Evolutionary conservation across 1,140 invertebrate genomes (phyloP).

Genomic region (Drosophila rhopaloa): DNA sequence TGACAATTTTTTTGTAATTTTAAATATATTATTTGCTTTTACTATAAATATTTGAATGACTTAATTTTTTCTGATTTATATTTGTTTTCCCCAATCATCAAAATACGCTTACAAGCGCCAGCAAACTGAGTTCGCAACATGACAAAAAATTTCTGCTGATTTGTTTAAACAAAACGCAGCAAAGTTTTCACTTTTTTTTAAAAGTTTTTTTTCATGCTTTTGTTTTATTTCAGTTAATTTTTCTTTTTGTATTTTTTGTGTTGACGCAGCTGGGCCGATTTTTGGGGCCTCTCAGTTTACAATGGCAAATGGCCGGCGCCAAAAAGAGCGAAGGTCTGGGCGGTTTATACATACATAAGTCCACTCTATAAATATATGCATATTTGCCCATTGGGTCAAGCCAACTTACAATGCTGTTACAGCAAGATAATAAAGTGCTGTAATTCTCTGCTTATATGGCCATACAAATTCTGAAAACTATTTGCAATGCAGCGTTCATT

Average conservation of each 20-base stretch:
- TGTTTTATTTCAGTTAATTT: slow-evolving; percentile 13
- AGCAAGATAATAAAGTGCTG: slow-evolving; percentile 38
- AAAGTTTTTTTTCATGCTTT: not conserved
- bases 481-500: not conserved
- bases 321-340: slow-evolving; percentile 49
- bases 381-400: slow-evolving; percentile 17
- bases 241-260: slow-evolving; percentile 37
- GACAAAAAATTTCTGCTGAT: slow-evolving; percentile 67
- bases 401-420: slow-evolving; percentile 38
- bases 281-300: slow-evolving; percentile 60
- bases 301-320: slow-evolving; percentile 58
- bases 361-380: slow-evolving; percentile 6
- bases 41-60: slow-evolving; percentile 44
- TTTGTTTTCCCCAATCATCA: slow-evolving; percentile 25
- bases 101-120: slow-evolving; percentile 72
- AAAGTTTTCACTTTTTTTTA: slow-evolving; percentile 17
- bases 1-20: not conserved
- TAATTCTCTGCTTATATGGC: slow-evolving; percentile 28
- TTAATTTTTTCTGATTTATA: slow-evolving; percentile 19
- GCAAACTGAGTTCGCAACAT: slow-evolving; percentile 60
- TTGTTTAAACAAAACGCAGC: slow-evolving; percentile 61
- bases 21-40: slow-evolving; percentile 15
- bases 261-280: slow-evolving; percentile 66
- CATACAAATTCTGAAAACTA: slow-evolving; percentile 27
- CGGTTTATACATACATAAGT: slow-evolving; percentile 9